A percentile compares a stretch with the other conserved stretches of the same genome.
phyloP scores from a whole-genome alignment of 2,797 vertebrate species.

The Bucorvus abyssinicus region DNA sequence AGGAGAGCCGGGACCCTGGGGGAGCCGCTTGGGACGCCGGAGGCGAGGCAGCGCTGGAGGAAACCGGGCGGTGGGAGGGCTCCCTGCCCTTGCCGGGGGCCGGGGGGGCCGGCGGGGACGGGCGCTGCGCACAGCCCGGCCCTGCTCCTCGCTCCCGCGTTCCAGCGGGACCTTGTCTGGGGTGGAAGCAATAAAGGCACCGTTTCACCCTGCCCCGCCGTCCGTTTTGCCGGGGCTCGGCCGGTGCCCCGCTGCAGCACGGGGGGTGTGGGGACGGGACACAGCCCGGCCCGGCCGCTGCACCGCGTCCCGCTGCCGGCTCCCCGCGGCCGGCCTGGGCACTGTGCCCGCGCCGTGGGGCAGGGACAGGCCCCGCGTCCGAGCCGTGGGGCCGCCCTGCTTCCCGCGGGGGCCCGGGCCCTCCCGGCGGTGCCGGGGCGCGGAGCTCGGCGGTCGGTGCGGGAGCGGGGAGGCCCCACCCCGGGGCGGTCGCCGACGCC shows the following conservation, averaged over 20 bases:
- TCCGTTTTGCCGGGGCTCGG: background rate
- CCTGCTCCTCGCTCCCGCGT: background rate
- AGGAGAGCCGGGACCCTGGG: background rate
- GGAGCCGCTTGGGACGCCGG: background rate
- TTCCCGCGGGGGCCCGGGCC: background rate
- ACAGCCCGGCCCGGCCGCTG: background rate
- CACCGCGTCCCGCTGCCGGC: background rate
- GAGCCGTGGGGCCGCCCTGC: background rate
- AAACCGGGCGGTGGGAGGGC: background rate
- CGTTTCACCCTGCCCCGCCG: background rate
- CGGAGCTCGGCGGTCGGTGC: background rate
- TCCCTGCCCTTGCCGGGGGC: background rate
- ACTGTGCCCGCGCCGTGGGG: background rate
- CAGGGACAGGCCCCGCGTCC: too few species aligned
- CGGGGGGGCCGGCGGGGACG: too few species aligned
- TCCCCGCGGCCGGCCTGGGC: background rate
- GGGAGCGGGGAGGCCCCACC: slow-evolving; percentile 47
- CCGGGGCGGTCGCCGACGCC: slow-evolving; percentile 24
- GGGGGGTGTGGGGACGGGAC: too few species aligned
- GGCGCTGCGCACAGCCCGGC: background rate
- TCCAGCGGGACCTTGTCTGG: background rate
- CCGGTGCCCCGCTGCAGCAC: background rate
- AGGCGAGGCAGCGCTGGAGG: background rate
- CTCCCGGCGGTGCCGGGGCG: background rate
- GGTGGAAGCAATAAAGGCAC: slow-evolving; percentile 15